A percentile compares a stretch with the other conserved stretches of the same genome.
Conservation (phyloP, 2,797 vertebrate species). For the Gallinago solitaria region DNA sequence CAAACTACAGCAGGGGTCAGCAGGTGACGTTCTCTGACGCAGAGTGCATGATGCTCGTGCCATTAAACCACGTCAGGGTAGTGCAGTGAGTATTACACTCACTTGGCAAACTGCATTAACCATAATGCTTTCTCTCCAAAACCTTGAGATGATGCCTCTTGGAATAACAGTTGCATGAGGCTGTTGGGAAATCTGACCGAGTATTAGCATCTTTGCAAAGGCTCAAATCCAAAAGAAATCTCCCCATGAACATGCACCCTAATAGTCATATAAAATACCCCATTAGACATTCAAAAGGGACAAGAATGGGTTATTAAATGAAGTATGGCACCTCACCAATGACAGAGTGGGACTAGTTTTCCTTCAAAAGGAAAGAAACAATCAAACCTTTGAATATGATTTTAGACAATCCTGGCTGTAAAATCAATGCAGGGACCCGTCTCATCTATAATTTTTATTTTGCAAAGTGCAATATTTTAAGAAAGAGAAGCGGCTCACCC, state of each 20-base stretch:
- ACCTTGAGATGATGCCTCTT: background rate
- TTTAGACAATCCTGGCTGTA: background rate
- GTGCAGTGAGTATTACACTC: slow-evolving; percentile 37
- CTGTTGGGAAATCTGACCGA: background rate
- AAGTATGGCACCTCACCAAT: background rate
- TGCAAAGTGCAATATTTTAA: background rate
- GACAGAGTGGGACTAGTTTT: background rate
- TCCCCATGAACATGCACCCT: background rate
- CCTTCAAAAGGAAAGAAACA: background rate
- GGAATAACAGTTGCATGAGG: slow-evolving; percentile 3
- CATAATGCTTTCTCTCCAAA: background rate
- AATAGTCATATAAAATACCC: background rate
- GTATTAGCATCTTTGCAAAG: background rate
- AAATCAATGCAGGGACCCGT: background rate
- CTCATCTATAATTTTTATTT: background rate
- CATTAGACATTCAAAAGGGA: background rate
- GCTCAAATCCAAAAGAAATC: background rate
- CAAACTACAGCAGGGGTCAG: slow-evolving; percentile 24
- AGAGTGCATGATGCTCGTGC: slow-evolving; percentile 21
- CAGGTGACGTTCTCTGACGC: slow-evolving; percentile 62
- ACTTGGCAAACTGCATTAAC: slow-evolving; percentile 40
- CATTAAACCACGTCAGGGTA: slow-evolving; percentile 54
- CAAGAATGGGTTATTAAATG: background rate
- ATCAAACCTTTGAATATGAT: background rate
- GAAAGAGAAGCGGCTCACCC: background rate